Evolutionary conservation across 2,797 vertebrate genomes (phyloP).

Genomic region (Sebastes iracundus): DNA sequence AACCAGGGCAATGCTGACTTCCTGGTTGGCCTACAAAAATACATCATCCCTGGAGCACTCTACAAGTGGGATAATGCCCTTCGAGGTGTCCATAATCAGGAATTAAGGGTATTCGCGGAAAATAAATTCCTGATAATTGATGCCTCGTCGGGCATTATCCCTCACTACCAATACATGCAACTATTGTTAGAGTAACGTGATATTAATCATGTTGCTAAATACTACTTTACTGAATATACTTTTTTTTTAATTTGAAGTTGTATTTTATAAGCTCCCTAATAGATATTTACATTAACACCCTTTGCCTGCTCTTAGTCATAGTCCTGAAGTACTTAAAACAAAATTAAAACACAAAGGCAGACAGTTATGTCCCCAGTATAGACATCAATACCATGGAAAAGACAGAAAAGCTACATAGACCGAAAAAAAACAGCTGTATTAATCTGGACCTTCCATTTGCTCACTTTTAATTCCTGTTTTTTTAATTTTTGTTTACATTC

Average conservation of each 20-base stretch:
- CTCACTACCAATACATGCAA: too few relatives aligned
- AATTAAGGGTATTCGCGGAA: too few relatives aligned
- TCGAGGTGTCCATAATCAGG: too few relatives aligned
- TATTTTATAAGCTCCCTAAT: background rate
- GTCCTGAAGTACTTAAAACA: background rate
- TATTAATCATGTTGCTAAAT: background rate
- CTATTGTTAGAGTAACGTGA: background rate
- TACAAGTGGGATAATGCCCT: too few relatives aligned
- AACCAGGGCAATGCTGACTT: too few relatives aligned
- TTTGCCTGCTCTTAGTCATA: background rate
- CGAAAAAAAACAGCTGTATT: background rate
- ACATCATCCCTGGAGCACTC: too few relatives aligned
- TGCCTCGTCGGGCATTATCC: too few relatives aligned
- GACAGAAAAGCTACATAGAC: too few relatives aligned
- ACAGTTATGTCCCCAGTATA: background rate
- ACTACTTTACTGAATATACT: background rate
- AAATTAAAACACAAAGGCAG: too few relatives aligned
- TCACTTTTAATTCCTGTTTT: too few relatives aligned
- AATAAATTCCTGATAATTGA: fast-evolving
- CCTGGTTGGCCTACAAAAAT: too few relatives aligned
- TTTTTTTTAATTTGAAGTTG: background rate
- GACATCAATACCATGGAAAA: too few relatives aligned
- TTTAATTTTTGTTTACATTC: background rate
- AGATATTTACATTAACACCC: background rate
- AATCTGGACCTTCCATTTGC: background rate